Evolutionary conservation across 2,113 vertebrate genomes (phyloP).

Genomic region (Apus apus): DNA sequence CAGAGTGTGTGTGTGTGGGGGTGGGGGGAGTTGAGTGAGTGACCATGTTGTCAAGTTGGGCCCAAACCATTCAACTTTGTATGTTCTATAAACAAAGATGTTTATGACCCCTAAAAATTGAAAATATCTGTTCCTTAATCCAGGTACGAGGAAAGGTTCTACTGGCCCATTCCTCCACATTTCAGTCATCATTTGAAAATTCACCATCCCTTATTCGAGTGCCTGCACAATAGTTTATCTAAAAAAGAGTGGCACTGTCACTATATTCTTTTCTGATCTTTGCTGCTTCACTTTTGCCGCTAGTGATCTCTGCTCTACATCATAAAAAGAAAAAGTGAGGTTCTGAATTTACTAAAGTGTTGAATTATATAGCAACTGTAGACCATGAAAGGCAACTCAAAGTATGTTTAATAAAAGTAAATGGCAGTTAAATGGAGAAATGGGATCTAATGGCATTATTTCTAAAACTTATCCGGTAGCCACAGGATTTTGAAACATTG

Average conservation of each 20-base stretch:
- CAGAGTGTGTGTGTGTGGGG: too few species aligned
- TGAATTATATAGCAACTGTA: background rate
- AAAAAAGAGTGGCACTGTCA: background rate
- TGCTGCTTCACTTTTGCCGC: background rate
- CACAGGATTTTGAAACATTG: background rate
- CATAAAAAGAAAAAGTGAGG: background rate
- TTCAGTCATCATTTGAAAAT: background rate
- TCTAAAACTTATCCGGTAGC: background rate
- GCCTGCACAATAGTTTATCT: background rate
- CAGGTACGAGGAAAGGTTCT: background rate
- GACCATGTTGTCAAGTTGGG: too few species aligned
- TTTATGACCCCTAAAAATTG: background rate
- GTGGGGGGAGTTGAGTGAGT: too few species aligned
- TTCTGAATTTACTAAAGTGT: background rate
- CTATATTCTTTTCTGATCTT: background rate
- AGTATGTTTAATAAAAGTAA: background rate
- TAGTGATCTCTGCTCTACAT: background rate
- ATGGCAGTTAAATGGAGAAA: background rate
- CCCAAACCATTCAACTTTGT: background rate
- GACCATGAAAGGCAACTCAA: background rate
- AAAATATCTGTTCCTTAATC: background rate
- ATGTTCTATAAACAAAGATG: background rate
- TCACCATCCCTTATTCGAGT: background rate
- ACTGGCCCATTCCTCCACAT: background rate
- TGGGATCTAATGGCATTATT: background rate